Evolutionary conservation across 2,888 invertebrate species (phyloP).

Genomic region (Polia nebulosa): DNA sequence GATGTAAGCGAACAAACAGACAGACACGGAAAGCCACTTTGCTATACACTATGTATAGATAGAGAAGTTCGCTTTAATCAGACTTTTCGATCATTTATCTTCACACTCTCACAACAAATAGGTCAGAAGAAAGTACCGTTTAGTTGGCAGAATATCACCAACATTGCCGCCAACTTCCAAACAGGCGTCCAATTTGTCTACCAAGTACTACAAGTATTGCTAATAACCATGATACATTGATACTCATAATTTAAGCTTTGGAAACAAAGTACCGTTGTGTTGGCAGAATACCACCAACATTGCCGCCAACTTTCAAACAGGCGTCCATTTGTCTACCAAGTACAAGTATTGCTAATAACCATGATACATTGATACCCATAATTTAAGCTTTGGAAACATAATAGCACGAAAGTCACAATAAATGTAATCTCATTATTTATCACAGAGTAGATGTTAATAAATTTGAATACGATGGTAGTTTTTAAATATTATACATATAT

Average conservation of each 20-base stretch:
- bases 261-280: constrained; percentile 2
- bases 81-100: neutral
- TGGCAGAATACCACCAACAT: constrained; percentile 44
- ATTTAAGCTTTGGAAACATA: constrained; percentile 28
- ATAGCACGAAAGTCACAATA: neutral
- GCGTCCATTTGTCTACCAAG: constrained; percentile 2
- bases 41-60: too few relatives aligned
- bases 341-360: neutral
- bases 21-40: too few relatives aligned
- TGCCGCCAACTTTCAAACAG: constrained; percentile 45
- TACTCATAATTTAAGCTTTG: constrained; percentile 12
- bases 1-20: too few relatives aligned
- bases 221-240: constrained; percentile 16
- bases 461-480: neutral
- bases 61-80: neutral
- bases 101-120: constrained; percentile 30
- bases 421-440: constrained; percentile 29
- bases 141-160: constrained; percentile 43
- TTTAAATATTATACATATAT: constrained; percentile 2
- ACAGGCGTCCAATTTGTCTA: constrained; percentile 15
- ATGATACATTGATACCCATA: constrained; percentile 17
- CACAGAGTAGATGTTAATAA: constrained; percentile 3
- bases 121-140: constrained; percentile 34
- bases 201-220: neutral
- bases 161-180: constrained; percentile 42